phyloP scores from a whole-genome alignment of 2,888 invertebrate genomes.

The Lapara coniferarum region DNA sequence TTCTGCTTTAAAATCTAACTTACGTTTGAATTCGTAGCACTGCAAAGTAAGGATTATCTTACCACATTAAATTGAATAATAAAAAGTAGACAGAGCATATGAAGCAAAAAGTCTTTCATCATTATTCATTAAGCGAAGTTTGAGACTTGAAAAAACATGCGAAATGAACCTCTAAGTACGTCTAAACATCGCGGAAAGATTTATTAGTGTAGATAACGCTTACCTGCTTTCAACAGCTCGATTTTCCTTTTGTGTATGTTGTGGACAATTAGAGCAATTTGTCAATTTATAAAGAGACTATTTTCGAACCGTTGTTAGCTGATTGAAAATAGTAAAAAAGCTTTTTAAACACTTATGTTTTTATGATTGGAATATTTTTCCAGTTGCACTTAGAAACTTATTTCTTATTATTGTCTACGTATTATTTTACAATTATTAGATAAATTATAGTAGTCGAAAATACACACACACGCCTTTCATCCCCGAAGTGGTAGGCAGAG shows the following conservation, averaged over 20 bases:
- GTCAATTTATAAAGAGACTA: not conserved
- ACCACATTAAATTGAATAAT: not conserved
- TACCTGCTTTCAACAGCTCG: conserved; percentile 23
- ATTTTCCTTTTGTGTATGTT: conserved; percentile 17
- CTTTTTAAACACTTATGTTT: too few species aligned
- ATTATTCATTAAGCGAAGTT: conserved; percentile 12
- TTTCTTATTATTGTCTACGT: too few species aligned
- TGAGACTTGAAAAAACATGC: conserved; percentile 11
- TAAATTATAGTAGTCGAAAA: too few species aligned
- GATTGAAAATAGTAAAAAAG: too few species aligned
- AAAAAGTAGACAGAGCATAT: not conserved
- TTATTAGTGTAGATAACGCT: conserved; percentile 17
- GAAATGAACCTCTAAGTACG: conserved; percentile 16
- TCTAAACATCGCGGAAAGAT: conserved; percentile 17
- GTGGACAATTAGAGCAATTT: not conserved
- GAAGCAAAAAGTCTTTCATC: conserved; percentile 6
- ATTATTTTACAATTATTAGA: too few species aligned
- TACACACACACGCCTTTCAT: too few species aligned
- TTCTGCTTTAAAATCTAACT: too few species aligned
- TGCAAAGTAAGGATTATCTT: not conserved
- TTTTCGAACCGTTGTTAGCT: not conserved
- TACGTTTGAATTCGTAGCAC: too few species aligned
- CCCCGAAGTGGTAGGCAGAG: too few species aligned
- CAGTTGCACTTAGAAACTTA: too few species aligned
- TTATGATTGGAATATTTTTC: too few species aligned